phyloP scores from a whole-genome alignment of 1,140 invertebrate genomes.

The Ericerus pela region DNA sequence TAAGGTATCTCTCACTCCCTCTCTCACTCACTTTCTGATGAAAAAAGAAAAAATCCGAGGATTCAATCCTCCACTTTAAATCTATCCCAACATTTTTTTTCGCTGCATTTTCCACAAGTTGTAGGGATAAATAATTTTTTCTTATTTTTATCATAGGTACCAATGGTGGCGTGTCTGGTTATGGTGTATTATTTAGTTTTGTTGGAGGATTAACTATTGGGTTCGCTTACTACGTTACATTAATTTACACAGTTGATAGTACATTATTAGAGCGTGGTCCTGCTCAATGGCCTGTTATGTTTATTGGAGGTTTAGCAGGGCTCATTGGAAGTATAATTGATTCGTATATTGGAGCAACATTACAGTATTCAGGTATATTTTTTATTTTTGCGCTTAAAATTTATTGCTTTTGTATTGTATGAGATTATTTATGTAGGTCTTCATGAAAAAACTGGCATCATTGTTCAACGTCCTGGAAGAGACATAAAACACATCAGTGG shows the following conservation, averaged over 20 bases:
- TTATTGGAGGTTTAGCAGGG: conserved; percentile 53
- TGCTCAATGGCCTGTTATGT: conserved; percentile 65
- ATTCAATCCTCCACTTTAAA: too few species aligned
- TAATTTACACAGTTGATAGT: conserved; percentile 46
- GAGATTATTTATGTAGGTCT: conserved; percentile 41
- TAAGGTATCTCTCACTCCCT: too few species aligned
- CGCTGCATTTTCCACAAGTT: too few species aligned
- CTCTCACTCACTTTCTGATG: too few species aligned
- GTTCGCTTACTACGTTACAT: conserved; percentile 49
- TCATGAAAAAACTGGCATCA: conserved; percentile 43
- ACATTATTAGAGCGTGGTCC: conserved; percentile 42
- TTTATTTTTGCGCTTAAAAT: not conserved
- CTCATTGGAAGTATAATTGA: conserved; percentile 68
- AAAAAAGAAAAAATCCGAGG: too few species aligned
- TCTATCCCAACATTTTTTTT: too few species aligned
- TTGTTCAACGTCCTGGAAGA: conserved; percentile 57
- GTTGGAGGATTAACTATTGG: conserved; percentile 61
- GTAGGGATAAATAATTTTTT: too few species aligned
- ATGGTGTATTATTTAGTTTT: conserved; percentile 54
- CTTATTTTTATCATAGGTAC: conserved; percentile 42
- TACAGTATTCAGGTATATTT: conserved; percentile 64
- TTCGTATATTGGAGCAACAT: conserved; percentile 65
- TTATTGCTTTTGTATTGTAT: not conserved
- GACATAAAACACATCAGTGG: conserved; percentile 64
- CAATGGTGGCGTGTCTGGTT: conserved; percentile 61